Conservation (phyloP, 2,797 vertebrate genomes). For the Takifugu rubripes region DNA sequence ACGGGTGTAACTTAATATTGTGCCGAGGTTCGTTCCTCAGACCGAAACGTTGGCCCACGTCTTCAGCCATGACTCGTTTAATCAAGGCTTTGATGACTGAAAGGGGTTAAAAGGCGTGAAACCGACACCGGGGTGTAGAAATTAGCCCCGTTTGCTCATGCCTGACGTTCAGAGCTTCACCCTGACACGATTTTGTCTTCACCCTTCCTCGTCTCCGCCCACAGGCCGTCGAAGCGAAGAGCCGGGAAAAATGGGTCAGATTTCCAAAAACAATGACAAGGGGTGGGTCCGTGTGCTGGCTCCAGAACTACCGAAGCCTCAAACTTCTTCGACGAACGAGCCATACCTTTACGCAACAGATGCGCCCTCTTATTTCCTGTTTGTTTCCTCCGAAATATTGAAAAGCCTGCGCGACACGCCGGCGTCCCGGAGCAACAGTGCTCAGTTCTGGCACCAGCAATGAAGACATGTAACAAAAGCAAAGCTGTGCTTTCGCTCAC, state of each 20-base stretch:
- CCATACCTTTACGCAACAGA: background rate
- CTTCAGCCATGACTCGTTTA: constrained; percentile 3
- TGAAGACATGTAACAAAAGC: too few relatives aligned
- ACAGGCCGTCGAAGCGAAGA: constrained; percentile 32
- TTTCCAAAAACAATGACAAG: constrained; percentile 65
- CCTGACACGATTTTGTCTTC: constrained; percentile 36
- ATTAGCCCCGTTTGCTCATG: constrained; percentile 22
- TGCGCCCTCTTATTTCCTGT: background rate
- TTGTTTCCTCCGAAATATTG: too few relatives aligned
- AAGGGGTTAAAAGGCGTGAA: constrained; percentile 22
- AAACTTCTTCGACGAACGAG: constrained; percentile 13
- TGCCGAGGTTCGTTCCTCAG: constrained; percentile 5
- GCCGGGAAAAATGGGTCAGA: constrained; percentile 69
- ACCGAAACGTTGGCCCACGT: constrained; percentile 6
- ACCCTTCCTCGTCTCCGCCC: constrained; percentile 36
- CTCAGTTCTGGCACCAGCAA: too few relatives aligned
- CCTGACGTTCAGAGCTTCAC: constrained; percentile 20
- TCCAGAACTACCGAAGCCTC: constrained; percentile 26
- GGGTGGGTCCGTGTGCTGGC: constrained; percentile 42
- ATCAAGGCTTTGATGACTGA: constrained; percentile 1
- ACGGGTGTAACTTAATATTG: too few relatives aligned
- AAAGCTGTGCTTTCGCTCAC: too few relatives aligned
- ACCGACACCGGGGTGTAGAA: constrained; percentile 8
- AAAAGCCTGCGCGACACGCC: too few relatives aligned
- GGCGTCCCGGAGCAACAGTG: too few relatives aligned